A percentile compares a stretch with the other conserved stretches of the same genome.
These are phyloP conservation scores for Columba livia DNA, from an alignment of 2,113 vertebrate species.

Conservation along the genomic window DNA sequence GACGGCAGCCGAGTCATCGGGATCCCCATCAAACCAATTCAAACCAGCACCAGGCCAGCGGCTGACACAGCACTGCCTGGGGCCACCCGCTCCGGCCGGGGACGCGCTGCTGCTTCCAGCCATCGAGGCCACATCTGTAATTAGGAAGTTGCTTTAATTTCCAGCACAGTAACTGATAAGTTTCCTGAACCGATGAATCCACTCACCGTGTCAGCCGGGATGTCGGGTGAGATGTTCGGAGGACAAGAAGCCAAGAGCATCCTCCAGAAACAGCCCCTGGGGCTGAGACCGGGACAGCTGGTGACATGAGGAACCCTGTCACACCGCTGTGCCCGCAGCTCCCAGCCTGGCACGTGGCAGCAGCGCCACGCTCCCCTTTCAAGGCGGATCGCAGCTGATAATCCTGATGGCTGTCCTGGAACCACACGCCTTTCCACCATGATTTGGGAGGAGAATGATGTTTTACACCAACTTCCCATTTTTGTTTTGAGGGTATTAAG, in stretches of 20 bases:
- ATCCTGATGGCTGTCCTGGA: background rate
- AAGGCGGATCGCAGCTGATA: background rate
- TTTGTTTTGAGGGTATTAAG: slow-evolving; percentile 47
- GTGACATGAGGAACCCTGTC: background rate
- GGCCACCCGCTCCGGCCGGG: background rate
- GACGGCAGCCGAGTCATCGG: background rate
- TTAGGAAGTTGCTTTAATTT: background rate
- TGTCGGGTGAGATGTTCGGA: background rate
- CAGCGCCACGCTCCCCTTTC: background rate
- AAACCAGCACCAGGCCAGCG: background rate
- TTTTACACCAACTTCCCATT: slow-evolving; percentile 4
- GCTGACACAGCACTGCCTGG: background rate
- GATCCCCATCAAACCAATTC: background rate
- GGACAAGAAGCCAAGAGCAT: slow-evolving; percentile 1
- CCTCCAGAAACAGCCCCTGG: background rate
- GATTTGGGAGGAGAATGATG: slow-evolving; percentile 34
- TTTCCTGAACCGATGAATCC: background rate
- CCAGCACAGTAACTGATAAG: background rate
- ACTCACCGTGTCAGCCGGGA: background rate
- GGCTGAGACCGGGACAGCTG: background rate
- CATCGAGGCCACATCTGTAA: fast-evolving
- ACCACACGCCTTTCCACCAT: background rate
- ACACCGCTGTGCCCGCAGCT: background rate
- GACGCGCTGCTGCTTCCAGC: background rate
- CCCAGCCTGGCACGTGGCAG: background rate